Evolutionary conservation across 2,888 invertebrate species (phyloP).

Genomic region (Sthenelais limicola): DNA sequence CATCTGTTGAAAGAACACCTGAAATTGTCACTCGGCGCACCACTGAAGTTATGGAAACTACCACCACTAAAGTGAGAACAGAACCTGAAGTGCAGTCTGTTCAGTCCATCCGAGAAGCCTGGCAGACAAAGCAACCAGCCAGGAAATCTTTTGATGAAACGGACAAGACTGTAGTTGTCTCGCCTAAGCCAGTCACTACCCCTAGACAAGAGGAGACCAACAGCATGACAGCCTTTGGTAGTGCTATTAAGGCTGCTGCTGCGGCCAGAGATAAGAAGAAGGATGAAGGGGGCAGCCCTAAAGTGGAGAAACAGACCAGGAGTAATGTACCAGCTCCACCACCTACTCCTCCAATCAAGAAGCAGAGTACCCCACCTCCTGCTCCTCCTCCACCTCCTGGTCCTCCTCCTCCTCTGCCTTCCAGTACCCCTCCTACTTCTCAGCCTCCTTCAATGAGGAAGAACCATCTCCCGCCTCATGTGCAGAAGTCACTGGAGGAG

Average conservation of each 20-base stretch:
- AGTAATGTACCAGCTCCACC: conserved; percentile 46
- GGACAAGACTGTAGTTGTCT: not conserved
- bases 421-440: conserved; percentile 23
- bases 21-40: not conserved
- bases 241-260: conserved; percentile 44
- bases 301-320: conserved; percentile 20
- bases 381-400: conserved; percentile 32
- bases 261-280: conserved; percentile 36
- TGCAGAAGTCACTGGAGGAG: conserved; percentile 47
- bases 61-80: not conserved
- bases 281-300: not conserved
- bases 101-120: conserved; percentile 21
- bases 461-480: conserved; percentile 39
- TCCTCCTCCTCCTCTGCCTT: conserved; percentile 29
- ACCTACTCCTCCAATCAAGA: conserved; percentile 29
- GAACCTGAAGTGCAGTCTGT: conserved; percentile 16
- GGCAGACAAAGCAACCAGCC: conserved; percentile 1
- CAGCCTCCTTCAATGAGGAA: conserved; percentile 16
- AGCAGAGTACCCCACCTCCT: conserved; percentile 24
- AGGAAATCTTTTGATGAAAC: not conserved
- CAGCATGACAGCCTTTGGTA: conserved; percentile 40
- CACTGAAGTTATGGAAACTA: not conserved
- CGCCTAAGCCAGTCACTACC: conserved; percentile 1
- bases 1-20: not conserved
- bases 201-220: not conserved